A percentile compares a stretch with the other conserved stretches of the same genome.
These are phyloP conservation scores for Melangyna quadrimaculata DNA, from an alignment of 2,888 invertebrate genomes.

Conservation along the genomic window DNA sequence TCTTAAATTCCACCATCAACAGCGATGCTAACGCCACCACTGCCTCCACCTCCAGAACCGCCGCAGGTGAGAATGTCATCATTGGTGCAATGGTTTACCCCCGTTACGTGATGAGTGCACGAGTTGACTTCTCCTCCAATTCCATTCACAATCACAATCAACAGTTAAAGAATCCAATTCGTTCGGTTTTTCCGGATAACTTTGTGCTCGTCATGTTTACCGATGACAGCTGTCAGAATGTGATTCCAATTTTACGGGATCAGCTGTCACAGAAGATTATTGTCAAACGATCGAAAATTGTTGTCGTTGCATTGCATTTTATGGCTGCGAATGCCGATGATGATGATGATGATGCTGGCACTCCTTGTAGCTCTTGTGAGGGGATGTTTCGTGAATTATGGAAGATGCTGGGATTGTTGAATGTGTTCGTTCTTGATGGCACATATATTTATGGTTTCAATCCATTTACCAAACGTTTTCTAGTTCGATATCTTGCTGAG, in stretches of 20 bases:
- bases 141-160: slow-evolving; percentile 36
- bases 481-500: not conserved
- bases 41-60: no score
- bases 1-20: slow-evolving; percentile 48
- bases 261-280: slow-evolving; percentile 51
- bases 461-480: slow-evolving; percentile 42
- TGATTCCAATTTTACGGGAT: slow-evolving; percentile 54
- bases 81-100: slow-evolving; percentile 42
- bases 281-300: slow-evolving; percentile 59
- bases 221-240: slow-evolving; percentile 52
- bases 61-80: slow-evolving; percentile 23
- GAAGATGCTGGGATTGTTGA: slow-evolving; percentile 46
- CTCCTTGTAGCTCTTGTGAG: slow-evolving; percentile 2
- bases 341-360: not conserved
- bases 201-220: slow-evolving; percentile 60
- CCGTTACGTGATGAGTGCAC: slow-evolving; percentile 54
- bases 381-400: slow-evolving; percentile 35
- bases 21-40: no score
- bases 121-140: slow-evolving; percentile 42
- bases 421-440: slow-evolving; percentile 47
- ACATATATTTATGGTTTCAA: slow-evolving; percentile 40
- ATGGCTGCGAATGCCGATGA: not conserved
- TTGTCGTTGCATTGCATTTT: slow-evolving; percentile 15
- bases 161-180: slow-evolving; percentile 17
- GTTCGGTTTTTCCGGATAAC: slow-evolving; percentile 56